Base-by-base conservation (phyloP, 2,797 vertebrate species). In the Etheostoma nigrum region DNA sequence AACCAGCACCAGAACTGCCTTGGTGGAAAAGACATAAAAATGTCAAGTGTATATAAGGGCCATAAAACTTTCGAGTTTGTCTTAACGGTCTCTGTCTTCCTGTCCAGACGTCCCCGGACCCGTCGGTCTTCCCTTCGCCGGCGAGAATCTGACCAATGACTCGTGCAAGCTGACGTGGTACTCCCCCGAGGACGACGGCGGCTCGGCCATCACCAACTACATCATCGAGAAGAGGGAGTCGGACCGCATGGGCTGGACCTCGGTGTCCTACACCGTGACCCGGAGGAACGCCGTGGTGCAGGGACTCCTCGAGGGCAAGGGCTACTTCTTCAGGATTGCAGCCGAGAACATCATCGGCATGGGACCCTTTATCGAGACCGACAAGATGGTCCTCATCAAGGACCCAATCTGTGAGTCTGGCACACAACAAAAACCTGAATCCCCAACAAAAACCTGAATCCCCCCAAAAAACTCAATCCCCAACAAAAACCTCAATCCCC, bases 261-360 rank as follows among this genome's bases (percentile, higher is more conserved):
- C 98, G 1, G 98, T 99, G 74, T 96, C 95, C 53, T 98, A 94
- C 88, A 99, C 97, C 0, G 98, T 99, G 82, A 99, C 98, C 0
- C 95, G 98, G 74, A 97, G 99, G 79, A 99, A 98, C 55, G 98
- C 98, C 18, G 96, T 97, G 9, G 94, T 99, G 65, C 98, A 99
- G 90, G 97, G 97, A 70, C 96, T 99, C 71, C 93, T 96, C 11
- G 93, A 97, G 79, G 97, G 97, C 19, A 98, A 97, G 88, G 95
- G 96, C 64, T 99, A 99, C 91, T 99, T 97, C 88, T 99, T 99
- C 94, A 96, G 98, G 92, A 98, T 99, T 54, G 98, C 98, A 40
- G 96, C 98, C 15, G 98, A 99, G 93, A 99, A 99, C 91, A 97
- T 97, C 75, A 98, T 99, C 55, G 98, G 98, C 92, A 97, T 98